phyloP scores from a whole-genome alignment of 2,113 vertebrate genomes.

The Mastomys natalensis region DNA sequence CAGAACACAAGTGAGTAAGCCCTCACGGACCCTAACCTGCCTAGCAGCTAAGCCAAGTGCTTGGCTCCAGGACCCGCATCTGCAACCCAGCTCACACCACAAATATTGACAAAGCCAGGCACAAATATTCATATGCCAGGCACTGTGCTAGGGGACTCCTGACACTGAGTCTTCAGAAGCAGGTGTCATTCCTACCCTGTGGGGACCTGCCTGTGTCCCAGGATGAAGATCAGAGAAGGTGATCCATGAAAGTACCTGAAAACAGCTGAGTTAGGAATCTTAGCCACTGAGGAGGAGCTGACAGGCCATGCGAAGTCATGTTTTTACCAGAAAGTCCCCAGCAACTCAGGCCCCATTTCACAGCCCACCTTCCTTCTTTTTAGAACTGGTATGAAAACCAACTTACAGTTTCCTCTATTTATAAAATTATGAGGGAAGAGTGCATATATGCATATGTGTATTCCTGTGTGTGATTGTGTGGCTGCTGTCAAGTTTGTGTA shows the following conservation, averaged over 20 bases:
- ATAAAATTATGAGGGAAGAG: neutral
- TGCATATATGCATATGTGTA: accelerated
- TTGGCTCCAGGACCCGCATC: neutral
- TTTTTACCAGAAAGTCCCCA: neutral
- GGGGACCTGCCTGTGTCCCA: neutral
- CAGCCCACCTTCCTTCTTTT: constrained; percentile 24
- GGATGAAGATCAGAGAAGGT: neutral
- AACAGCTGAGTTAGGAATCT: neutral
- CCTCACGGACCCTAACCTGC: neutral
- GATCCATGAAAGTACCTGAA: neutral
- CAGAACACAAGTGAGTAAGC: neutral
- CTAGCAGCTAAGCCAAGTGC: neutral
- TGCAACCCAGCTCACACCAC: neutral
- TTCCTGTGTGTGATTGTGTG: accelerated
- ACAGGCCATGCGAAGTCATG: neutral
- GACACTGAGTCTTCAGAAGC: neutral
- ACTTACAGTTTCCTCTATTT: neutral
- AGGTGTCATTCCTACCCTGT: neutral
- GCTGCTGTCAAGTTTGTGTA: no score
- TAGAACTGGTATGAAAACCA: neutral
- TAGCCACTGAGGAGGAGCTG: neutral
- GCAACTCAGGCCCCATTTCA: neutral
- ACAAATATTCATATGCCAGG: neutral
- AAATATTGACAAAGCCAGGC: neutral
- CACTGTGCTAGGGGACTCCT: neutral